Evolutionary conservation across 2,113 vertebrate species (phyloP), one percentile per base, ranked within the genome.

Genomic region (Sorex araneus): DNA sequence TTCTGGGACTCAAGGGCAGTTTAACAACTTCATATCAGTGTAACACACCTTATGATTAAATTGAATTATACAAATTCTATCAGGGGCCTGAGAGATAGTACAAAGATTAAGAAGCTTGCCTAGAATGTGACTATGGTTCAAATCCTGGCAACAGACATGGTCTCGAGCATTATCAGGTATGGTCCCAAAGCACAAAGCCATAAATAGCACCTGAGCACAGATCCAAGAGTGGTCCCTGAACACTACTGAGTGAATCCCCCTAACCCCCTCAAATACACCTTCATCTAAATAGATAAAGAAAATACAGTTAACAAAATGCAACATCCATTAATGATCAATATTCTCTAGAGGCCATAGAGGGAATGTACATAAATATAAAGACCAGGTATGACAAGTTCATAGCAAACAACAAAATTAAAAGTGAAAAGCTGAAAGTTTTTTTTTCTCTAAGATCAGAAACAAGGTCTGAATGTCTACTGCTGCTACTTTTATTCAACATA

Each of bases 361-460:
- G 21, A 54, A 91, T 57, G 28, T 32, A 43, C 30, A 28, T 91
- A n/a, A 66, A 90, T n/a, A 64, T 73, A 66, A 50, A 82, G 78
- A n/a, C 25, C n/a, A 50, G 23, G 32, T 47, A 36, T 66, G n/a
- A 36, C n/a, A 82, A 90, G 54, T 30, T 23, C 30, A 57, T 6
- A 74, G 57, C 25, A 36, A 82, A 28, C 8, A 50, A 64, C 13
- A 47, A 32, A 90, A 30, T 57, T n/a, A 74, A 50, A 1, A 54
- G 69, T 78, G 45, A 87, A 36, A 34, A 87, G 40, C 4, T 66
- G 40, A 66, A 19, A 34, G n/a, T 34, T 27, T 47, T 40, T 47
- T 40, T 40, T 75, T 36, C 57, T 64, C 50, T 71, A 89, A 89
- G n/a, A 73, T 28, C 0, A 28, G 36, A 50, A 89, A 63, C 15